These are phyloP conservation scores for Channa argus DNA, from an alignment of 2,113 vertebrate species.

Conservation along the genomic window DNA sequence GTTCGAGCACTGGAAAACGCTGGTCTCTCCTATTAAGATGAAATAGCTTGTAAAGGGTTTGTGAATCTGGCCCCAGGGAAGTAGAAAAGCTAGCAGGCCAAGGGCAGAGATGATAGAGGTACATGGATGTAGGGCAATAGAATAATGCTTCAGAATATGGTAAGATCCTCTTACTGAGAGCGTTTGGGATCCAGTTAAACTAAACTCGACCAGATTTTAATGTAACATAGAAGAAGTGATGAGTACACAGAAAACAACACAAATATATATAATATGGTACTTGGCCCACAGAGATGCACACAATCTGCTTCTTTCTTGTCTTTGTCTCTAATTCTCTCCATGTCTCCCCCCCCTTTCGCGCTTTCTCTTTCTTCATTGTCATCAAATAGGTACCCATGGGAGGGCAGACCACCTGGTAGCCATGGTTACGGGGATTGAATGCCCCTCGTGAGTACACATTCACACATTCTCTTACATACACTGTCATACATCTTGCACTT, in stretches of 20 bases:
- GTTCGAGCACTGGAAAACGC: conserved; percentile 30
- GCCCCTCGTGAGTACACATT: conserved; percentile 23
- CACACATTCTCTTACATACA: conserved; percentile 25
- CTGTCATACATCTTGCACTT: conserved; percentile 10
- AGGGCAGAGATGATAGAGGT: conserved; percentile 34
- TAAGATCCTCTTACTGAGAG: not conserved
- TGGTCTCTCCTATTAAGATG: conserved; percentile 62
- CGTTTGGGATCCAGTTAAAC: not conserved
- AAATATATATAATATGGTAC: not conserved
- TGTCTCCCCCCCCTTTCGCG: not conserved
- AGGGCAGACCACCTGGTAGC: conserved; percentile 72
- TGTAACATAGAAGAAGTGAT: not conserved
- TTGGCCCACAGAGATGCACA: not conserved
- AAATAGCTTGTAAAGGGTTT: conserved; percentile 56
- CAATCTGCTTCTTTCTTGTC: no score
- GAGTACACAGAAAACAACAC: not conserved
- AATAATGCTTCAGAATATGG: conserved; percentile 20
- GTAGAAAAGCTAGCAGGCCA: conserved; percentile 35
- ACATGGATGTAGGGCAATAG: conserved; percentile 25
- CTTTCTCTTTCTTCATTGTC: conserved; percentile 46
- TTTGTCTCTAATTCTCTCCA: not conserved
- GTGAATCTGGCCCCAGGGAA: conserved; percentile 57
- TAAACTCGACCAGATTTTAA: not conserved
- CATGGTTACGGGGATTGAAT: conserved; percentile 70
- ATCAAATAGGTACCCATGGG: conserved; percentile 63